phyloP scores from a whole-genome alignment of 2,113 vertebrate genomes.

The Seriola rivoliana region DNA sequence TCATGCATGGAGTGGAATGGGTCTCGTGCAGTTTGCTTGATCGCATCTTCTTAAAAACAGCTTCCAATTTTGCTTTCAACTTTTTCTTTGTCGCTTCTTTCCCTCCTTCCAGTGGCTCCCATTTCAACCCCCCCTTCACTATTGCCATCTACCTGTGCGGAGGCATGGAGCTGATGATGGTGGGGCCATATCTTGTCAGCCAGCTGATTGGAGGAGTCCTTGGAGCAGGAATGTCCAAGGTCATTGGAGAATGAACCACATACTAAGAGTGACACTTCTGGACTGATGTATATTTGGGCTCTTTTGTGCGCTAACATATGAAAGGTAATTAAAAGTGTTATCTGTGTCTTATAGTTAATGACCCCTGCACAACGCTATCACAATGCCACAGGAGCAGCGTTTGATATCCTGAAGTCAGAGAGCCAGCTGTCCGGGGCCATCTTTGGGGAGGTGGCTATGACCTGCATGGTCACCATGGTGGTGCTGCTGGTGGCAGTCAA shows the following conservation, averaged over 20 bases:
- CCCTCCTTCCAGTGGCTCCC: constrained; percentile 75
- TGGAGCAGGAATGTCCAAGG: constrained; percentile 85
- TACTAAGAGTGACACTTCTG: not conserved
- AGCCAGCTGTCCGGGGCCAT: constrained; percentile 75
- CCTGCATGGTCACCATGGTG: constrained; percentile 83
- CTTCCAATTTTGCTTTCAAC: not conserved
- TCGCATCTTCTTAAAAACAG: not conserved
- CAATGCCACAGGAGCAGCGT: constrained; percentile 83
- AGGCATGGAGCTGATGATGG: constrained; percentile 79
- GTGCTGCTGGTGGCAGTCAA: constrained; percentile 83
- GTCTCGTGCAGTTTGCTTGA: not conserved
- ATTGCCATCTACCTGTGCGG: constrained; percentile 84
- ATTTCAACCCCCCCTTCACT: constrained; percentile 86
- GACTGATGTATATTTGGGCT: accelerated
- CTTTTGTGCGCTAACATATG: too few species aligned
- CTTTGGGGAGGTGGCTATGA: constrained; percentile 85
- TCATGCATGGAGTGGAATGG: not conserved
- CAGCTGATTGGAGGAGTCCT: constrained; percentile 84
- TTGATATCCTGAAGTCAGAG: constrained; percentile 78
- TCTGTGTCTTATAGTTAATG: constrained; percentile 68
- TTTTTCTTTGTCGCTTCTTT: not conserved
- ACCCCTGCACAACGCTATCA: constrained; percentile 67
- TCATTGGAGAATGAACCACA: constrained; percentile 33
- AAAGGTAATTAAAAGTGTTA: not conserved
- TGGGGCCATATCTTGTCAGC: constrained; percentile 75